Percentiles rank a stretch among this genome's conserved stretches.
Conservation (phyloP, 2,113 vertebrate species). For the Herpetotheres cachinnans region DNA sequence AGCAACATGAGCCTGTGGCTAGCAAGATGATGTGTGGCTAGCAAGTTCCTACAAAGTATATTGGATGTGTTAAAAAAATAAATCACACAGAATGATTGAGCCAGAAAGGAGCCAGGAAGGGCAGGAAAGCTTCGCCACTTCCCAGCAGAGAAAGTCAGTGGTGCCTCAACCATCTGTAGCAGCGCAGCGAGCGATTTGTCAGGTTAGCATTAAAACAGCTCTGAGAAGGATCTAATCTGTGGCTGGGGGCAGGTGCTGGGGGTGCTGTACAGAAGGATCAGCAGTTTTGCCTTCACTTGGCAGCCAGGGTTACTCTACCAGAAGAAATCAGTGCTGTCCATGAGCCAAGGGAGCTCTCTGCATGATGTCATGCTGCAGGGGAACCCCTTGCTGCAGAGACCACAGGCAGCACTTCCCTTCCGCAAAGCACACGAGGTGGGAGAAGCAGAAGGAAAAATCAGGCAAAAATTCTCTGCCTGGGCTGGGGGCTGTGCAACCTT, state of each 20-base stretch:
- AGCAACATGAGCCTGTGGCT: background rate
- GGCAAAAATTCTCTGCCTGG: background rate
- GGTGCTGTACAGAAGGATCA: background rate
- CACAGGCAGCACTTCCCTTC: background rate
- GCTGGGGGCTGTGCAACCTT: fast-evolving
- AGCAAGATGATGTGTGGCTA: fast-evolving
- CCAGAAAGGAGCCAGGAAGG: background rate
- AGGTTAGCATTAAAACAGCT: background rate
- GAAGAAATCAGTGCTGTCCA: background rate
- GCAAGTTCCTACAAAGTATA: background rate
- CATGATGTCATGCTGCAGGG: constrained; percentile 17
- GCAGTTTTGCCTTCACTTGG: constrained; percentile 2
- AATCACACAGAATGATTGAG: background rate
- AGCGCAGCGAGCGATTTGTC: background rate
- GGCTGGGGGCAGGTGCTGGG: background rate
- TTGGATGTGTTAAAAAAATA: background rate
- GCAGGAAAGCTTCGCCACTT: background rate
- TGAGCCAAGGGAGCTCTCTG: constrained; percentile 3
- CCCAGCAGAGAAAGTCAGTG: background rate
- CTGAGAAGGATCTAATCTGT: background rate
- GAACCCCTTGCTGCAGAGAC: constrained; percentile 5
- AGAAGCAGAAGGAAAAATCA: background rate
- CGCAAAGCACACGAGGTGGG: background rate
- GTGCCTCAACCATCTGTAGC: background rate
- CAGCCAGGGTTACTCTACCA: constrained; percentile 32